phyloP scores from a whole-genome alignment of 2,888 invertebrate genomes.

The Fissipunctia ypsillon region DNA sequence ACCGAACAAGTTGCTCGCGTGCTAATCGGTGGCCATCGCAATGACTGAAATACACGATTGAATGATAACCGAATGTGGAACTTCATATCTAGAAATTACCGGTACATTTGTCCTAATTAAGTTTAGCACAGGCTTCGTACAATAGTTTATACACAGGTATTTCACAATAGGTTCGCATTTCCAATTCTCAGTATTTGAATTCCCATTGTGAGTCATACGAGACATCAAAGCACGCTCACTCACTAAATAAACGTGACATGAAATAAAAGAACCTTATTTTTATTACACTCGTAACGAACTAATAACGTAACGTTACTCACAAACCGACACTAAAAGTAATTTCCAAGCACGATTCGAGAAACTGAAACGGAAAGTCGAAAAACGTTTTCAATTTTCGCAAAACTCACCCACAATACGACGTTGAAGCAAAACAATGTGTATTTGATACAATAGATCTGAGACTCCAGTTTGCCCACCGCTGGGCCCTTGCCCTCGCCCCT shows the following conservation, averaged over 20 bases:
- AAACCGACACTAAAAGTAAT: conserved; percentile 51
- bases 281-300: conserved; percentile 31
- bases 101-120: conserved; percentile 8
- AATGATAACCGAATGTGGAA: conserved; percentile 38
- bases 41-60: conserved; percentile 44
- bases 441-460: conserved; percentile 94
- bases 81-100: conserved; percentile 16
- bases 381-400: conserved; percentile 62
- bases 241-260: conserved; percentile 23
- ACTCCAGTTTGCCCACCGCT: conserved; percentile 92
- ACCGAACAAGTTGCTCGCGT: conserved; percentile 45
- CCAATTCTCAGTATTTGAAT: conserved; percentile 8
- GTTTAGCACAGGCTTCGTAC: background rate
- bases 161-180: conserved; percentile 3
- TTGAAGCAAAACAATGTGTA: conserved; percentile 96
- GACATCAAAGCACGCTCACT: conserved; percentile 21
- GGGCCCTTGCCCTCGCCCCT: conserved; percentile 88
- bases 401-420: conserved; percentile 94
- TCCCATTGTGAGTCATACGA: conserved; percentile 38
- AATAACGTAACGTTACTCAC: conserved; percentile 14
- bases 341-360: conserved; percentile 59
- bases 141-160: background rate
- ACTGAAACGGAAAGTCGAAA: conserved; percentile 54
- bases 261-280: conserved; percentile 26
- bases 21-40: conserved; percentile 44